Conservation (phyloP, 2,888 invertebrate species). For the Erannis defoliaria region DNA sequence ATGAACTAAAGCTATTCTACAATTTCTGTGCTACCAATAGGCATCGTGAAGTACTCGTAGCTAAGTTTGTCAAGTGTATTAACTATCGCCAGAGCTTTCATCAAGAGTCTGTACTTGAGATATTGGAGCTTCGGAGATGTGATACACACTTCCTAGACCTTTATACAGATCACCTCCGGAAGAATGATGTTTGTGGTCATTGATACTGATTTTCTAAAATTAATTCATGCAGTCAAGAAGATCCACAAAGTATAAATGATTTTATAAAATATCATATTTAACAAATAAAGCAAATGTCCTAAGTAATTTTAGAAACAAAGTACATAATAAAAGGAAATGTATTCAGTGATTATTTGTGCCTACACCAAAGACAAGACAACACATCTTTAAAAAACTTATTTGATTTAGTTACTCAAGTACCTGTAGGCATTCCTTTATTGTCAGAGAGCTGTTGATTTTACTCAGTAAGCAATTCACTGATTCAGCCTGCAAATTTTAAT, state of each 20-base stretch:
- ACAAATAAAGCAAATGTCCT: neutral
- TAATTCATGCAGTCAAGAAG: neutral
- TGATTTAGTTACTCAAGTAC: neutral
- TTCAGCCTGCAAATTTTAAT: too few relatives aligned
- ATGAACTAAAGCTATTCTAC: constrained; percentile 79
- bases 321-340: neutral
- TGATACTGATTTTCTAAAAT: neutral
- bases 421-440: neutral
- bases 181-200: constrained; percentile 10
- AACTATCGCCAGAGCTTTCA: constrained; percentile 73
- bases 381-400: neutral
- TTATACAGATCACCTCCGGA: constrained; percentile 61
- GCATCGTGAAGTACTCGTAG: constrained; percentile 65
- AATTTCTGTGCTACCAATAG: constrained; percentile 75
- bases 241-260: neutral
- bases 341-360: constrained; percentile 9
- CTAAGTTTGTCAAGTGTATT: constrained; percentile 64
- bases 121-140: constrained; percentile 67
- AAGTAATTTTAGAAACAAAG: neutral
- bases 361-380: neutral
- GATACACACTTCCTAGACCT: constrained; percentile 63
- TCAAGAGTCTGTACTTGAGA: constrained; percentile 70
- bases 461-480: too few relatives aligned
- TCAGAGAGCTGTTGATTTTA: too few relatives aligned
- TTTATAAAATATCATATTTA: neutral